phyloP scores from a whole-genome alignment of 2,113 vertebrate species.

The Oxyura jamaicensis region DNA sequence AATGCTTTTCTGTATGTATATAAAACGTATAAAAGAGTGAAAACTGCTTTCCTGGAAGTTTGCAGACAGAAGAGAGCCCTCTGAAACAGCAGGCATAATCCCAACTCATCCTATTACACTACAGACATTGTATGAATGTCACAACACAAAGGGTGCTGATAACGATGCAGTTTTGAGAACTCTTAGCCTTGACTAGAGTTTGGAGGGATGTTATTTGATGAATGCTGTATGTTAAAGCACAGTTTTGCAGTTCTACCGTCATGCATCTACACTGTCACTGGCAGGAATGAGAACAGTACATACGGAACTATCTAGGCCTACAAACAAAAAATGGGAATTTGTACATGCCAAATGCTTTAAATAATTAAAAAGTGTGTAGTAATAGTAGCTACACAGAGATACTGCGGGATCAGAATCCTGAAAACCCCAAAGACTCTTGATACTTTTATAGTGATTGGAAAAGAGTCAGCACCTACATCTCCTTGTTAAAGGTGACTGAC shows the following conservation, averaged over 20 bases:
- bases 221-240: not conserved
- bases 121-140: not conserved
- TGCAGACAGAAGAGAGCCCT: not conserved
- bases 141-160: not conserved
- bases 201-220: not conserved
- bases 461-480: not conserved
- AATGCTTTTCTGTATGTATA: not conserved
- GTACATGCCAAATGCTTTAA: not conserved
- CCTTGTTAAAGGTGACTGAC: constrained; percentile 57
- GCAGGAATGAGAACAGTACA: not conserved
- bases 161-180: not conserved
- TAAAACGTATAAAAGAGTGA: not conserved
- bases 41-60: not conserved
- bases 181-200: not conserved
- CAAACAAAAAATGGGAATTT: not conserved
- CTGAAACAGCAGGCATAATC: not conserved
- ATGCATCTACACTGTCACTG: not conserved
- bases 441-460: too few relatives aligned
- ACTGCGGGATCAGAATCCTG: not conserved
- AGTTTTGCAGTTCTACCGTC: not conserved
- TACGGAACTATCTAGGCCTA: not conserved
- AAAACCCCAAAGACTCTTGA: not conserved
- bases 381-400: not conserved
- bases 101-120: not conserved
- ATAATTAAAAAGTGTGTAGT: not conserved